Percentiles rank a stretch among this genome's conserved stretches.
Conservation (phyloP, 2,113 vertebrate species). For the Cyanoramphus novaezelandiae region DNA sequence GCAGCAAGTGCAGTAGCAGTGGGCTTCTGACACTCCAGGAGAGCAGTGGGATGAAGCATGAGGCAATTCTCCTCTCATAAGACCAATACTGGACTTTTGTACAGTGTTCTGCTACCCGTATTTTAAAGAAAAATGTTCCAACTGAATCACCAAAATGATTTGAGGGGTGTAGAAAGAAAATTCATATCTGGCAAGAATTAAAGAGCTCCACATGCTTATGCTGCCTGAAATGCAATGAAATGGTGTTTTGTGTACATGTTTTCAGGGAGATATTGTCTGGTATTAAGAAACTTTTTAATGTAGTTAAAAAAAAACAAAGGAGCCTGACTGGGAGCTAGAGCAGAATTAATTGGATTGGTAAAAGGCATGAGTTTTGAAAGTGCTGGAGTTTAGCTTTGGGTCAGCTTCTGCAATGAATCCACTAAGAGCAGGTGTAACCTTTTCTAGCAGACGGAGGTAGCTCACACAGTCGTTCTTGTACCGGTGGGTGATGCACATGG, state of each 20-base stretch:
- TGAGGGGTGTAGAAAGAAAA: not conserved
- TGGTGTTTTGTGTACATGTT: not conserved
- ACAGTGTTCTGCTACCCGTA: not conserved
- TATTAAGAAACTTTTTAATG: not conserved
- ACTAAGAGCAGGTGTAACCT: not conserved
- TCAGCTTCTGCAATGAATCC: not conserved
- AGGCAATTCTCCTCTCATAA: not conserved
- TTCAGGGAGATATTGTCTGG: not conserved
- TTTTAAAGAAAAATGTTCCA: not conserved
- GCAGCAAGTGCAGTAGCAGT: fast-evolving
- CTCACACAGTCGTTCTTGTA: not conserved
- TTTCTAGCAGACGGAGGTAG: fast-evolving
- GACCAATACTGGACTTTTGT: too few relatives aligned
- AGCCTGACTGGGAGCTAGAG: not conserved
- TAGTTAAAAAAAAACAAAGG: not conserved
- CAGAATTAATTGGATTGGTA: not conserved
- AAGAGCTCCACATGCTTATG: not conserved
- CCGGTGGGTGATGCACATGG: fast-evolving
- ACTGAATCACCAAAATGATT: not conserved
- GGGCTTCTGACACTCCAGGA: not conserved
- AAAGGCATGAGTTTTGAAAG: not conserved
- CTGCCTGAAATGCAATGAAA: not conserved
- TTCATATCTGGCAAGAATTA: not conserved
- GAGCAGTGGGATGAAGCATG: not conserved
- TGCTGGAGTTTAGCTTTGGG: not conserved